Evolutionary conservation across 2,113 vertebrate species (phyloP), one percentile per base, ranked within the genome.

Genomic region (Malurus melanocephalus): DNA sequence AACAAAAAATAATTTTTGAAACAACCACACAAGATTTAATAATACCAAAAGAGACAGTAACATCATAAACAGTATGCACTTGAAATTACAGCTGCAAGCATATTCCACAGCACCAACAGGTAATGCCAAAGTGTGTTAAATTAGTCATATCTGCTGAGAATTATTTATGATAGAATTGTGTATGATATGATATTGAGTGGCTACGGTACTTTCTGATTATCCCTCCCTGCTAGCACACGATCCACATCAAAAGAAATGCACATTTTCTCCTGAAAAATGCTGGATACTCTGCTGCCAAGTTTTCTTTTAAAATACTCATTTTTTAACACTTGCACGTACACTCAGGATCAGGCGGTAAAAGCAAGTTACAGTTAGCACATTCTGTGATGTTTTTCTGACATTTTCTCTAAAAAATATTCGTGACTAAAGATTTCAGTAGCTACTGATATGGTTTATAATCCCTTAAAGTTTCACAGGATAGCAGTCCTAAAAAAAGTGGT

Each of bases 341-440:
- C 55, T 77, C 59, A 74, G 64, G 62, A 94, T 93, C 84, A 81
- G 30, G 60, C 0, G 2, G 71, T 35, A 85, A 87, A 66, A 87
- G 67, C 55, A 87, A 94, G 51, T 17, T 77, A 84, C 74, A 81
- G 19, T 74, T 88, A 60, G 49, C 90, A 88, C 38, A 92, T 79
- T 92, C 84, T 69, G 43, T 88, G 74, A 84, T 92, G 40, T n/a
- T 88, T 92, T 94, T 73, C 74, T 93, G 80, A 82, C 87, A 95
- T 92, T 93, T 91, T 81, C 71, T 76, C 55, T 57, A 87, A 84
- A 88, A 93, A 87, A 16, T 51, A 62, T 35, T 89, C 7, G 0
- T 91, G 82, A 82, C 82, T 94, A 62, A 87, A 93, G 71, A 82
- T 79, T 92, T 81, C 46, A 73, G 84, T 59, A 95, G 66, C 74